phyloP scores from a whole-genome alignment of 2,113 vertebrate genomes.

The Tapirus terrestris region DNA sequence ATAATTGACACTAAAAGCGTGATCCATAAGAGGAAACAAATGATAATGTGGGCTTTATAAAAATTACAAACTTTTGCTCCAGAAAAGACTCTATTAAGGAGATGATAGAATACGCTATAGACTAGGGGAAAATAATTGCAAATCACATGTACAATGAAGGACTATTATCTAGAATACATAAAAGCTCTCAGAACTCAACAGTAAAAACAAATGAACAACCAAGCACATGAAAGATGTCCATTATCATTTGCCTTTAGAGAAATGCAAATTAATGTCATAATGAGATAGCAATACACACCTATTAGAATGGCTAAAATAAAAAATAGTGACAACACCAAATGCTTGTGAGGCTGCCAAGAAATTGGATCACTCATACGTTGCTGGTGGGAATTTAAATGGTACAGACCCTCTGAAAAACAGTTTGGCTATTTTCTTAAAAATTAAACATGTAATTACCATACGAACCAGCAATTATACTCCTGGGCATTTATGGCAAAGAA shows the following conservation, averaged over 20 bases:
- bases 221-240: not conserved
- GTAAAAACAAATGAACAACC: not conserved
- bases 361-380: not conserved
- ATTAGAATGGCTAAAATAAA: slow-evolving; percentile 14
- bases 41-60: not conserved
- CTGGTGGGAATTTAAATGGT: not conserved
- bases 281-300: not conserved
- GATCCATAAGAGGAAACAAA: not conserved
- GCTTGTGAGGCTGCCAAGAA: not conserved
- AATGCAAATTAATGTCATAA: not conserved
- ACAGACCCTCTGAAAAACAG: not conserved
- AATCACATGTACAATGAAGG: not conserved
- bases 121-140: not conserved
- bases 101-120: not conserved
- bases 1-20: not conserved
- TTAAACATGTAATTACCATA: not conserved
- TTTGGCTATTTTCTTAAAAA: not conserved
- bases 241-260: not conserved
- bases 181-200: not conserved
- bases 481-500: not conserved
- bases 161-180: not conserved
- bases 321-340: not conserved
- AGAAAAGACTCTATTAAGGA: not conserved
- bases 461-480: not conserved
- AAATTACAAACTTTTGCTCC: not conserved